Conservation (phyloP, 1,140 invertebrate species). For the Pseudomyrmex cubaensis region DNA sequence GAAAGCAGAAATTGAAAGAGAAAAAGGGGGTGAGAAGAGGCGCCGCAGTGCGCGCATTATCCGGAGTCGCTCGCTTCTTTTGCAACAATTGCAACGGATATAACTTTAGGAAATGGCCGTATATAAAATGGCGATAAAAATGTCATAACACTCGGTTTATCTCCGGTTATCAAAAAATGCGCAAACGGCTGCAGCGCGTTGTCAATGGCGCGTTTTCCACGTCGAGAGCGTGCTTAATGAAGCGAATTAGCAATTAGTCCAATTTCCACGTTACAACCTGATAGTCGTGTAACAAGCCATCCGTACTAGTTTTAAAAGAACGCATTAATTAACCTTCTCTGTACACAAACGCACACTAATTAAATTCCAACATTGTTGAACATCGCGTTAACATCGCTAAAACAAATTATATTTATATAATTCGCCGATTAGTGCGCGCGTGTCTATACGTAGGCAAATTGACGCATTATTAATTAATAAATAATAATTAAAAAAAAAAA, state of each 20-base stretch:
- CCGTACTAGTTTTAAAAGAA: conserved; percentile 12
- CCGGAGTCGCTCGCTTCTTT: background rate
- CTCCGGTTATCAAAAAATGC: conserved; percentile 17
- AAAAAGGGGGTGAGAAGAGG: background rate
- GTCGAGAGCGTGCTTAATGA: conserved; percentile 47
- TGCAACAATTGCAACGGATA: background rate
- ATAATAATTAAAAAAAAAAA: conserved; percentile 16
- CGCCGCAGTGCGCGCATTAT: background rate
- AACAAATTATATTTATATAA: background rate
- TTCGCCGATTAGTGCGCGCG: conserved; percentile 1
- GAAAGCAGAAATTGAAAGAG: conserved; percentile 32
- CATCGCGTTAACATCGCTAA: background rate
- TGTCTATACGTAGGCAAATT: too few relatives aligned
- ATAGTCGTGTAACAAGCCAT: conserved; percentile 38
- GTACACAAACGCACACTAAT: too few relatives aligned
- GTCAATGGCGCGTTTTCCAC: conserved; percentile 48
- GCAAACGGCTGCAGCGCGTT: conserved; percentile 45
- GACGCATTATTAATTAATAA: background rate
- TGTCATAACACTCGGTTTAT: background rate
- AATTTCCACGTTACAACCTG: conserved; percentile 50
- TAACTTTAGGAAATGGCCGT: background rate
- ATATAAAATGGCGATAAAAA: background rate
- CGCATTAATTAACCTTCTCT: conserved; percentile 14
- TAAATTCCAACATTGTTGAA: background rate
- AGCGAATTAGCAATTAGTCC: conserved; percentile 45